A percentile compares a stretch with the other conserved stretches of the same genome.
Evolutionary conservation across 2,113 vertebrate species (phyloP).

Genomic region (Cichladusa arquata): DNA sequence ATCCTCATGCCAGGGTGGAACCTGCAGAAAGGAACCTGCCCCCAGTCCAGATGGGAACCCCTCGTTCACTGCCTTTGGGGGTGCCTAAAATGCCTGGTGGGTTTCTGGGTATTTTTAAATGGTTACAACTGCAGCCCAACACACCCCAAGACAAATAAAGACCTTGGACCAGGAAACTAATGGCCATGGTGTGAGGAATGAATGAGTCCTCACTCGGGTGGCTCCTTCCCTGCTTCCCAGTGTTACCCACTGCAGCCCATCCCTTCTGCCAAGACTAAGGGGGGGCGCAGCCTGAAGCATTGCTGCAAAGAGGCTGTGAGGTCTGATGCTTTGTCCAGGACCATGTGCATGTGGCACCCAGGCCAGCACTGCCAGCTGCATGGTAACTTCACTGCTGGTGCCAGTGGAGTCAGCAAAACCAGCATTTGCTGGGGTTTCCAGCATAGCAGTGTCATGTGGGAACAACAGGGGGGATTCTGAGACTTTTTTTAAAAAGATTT

Average conservation of each 20-base stretch:
- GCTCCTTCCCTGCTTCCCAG: not conserved
- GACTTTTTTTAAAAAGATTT: slow-evolving; percentile 2
- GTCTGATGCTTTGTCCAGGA: not conserved
- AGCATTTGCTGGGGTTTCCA: not conserved
- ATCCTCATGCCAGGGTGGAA: not conserved
- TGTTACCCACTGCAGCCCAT: not conserved
- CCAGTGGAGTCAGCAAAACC: not conserved
- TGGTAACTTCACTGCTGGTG: not conserved
- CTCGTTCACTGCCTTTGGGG: not conserved
- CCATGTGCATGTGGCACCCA: fast-evolving
- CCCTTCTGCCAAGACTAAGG: not conserved
- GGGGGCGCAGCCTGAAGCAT: fast-evolving
- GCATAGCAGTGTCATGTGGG: not conserved
- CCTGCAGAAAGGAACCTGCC: not conserved
- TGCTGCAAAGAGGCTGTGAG: not conserved
- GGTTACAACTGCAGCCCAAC: not conserved
- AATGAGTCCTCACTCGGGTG: fast-evolving
- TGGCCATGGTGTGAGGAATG: not conserved
- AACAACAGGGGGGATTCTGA: not conserved
- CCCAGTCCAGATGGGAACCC: not conserved
- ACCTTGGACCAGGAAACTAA: slow-evolving; percentile 18
- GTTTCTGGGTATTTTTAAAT: not conserved
- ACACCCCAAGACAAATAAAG: slow-evolving; percentile 54
- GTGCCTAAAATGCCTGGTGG: slow-evolving; percentile 6
- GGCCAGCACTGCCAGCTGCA: not conserved